Percentiles rank a stretch among this genome's conserved stretches.
Evolutionary conservation across 2,113 vertebrate species (phyloP).

Genomic region (Bothrops jararaca): DNA sequence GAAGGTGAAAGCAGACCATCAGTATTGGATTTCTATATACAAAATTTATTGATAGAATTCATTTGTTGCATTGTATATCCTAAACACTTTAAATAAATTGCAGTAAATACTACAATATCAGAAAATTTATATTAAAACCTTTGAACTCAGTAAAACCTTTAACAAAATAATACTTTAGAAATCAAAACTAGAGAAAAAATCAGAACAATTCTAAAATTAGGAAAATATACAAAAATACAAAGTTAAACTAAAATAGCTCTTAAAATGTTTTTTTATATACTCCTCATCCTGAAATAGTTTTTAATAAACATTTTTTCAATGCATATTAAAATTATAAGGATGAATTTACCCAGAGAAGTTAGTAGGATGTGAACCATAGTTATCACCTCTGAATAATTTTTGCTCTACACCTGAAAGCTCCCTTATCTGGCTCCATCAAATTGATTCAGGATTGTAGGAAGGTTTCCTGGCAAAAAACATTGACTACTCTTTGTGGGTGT

Average conservation of each 20-base stretch:
- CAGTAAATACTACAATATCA: background rate
- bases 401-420: background rate
- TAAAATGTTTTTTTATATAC: background rate
- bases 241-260: no score
- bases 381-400: background rate
- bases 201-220: background rate
- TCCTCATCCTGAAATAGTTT: background rate
- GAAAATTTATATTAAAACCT: background rate
- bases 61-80: background rate
- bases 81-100: background rate
- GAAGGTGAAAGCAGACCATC: background rate
- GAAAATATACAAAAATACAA: background rate
- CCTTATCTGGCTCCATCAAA: background rate
- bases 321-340: background rate
- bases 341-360: background rate
- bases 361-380: background rate
- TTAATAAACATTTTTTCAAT: background rate
- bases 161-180: background rate
- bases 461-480: background rate
- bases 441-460: background rate
- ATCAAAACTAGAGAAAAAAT: background rate
- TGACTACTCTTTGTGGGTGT: background rate
- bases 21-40: background rate
- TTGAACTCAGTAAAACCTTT: background rate
- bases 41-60: background rate